Conservation (phyloP, 2,113 vertebrate species). For the Daboia siamensis region DNA sequence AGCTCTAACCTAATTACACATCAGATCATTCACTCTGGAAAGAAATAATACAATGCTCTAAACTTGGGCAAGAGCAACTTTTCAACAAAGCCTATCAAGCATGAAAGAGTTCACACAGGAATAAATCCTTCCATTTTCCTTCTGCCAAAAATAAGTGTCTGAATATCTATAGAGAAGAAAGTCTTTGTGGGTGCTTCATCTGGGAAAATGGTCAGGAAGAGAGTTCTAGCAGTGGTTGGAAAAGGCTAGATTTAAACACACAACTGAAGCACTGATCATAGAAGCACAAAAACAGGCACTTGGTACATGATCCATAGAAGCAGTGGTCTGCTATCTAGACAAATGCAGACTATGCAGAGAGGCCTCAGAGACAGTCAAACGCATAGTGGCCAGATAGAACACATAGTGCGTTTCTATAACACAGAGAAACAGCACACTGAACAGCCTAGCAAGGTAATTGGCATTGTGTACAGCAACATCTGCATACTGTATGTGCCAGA, state of each 20-base stretch:
- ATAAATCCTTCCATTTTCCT: neutral
- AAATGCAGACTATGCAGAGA: neutral
- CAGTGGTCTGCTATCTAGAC: neutral
- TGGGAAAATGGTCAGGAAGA: constrained; percentile 3
- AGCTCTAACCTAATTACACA: constrained; percentile 51
- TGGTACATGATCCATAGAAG: neutral
- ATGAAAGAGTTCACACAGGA: neutral
- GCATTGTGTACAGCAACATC: neutral
- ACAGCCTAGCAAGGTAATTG: neutral
- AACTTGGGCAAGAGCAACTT: constrained; percentile 4
- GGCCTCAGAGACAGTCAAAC: neutral
- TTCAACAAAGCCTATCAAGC: constrained; percentile 7
- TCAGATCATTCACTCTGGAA: constrained; percentile 55
- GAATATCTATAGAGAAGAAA: neutral
- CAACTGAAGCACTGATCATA: neutral
- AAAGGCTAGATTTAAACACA: neutral
- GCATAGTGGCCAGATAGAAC: neutral
- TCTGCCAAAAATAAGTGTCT: neutral
- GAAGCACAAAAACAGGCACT: neutral
- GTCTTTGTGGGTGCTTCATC: neutral
- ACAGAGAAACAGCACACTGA: neutral
- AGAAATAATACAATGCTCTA: constrained; percentile 22
- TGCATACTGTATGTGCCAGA: neutral
- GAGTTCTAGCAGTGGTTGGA: neutral
- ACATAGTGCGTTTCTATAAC: neutral